phyloP scores from a whole-genome alignment of 2,113 vertebrate species.

The Indri indri region DNA sequence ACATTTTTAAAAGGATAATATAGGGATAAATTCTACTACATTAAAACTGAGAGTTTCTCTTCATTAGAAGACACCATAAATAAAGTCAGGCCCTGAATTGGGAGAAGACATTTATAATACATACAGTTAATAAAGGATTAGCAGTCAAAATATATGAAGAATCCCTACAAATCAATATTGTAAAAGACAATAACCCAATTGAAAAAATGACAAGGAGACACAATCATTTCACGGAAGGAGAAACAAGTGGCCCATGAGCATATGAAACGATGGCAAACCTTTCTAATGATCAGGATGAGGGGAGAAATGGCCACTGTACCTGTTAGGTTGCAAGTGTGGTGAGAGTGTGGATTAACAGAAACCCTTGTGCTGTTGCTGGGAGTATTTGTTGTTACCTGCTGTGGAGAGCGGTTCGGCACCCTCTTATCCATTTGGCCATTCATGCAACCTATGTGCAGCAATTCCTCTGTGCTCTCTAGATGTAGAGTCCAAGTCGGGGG shows the following conservation, averaged over 20 bases:
- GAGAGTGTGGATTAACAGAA: background rate
- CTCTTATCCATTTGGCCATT: background rate
- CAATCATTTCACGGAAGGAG: background rate
- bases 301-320: background rate
- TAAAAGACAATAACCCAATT: background rate
- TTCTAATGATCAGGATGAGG: background rate
- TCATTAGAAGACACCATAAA: background rate
- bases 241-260: background rate
- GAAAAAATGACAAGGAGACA: background rate
- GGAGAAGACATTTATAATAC: background rate
- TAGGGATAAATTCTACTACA: background rate
- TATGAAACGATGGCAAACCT: background rate
- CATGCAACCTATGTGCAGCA: rapidly evolving
- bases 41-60: background rate
- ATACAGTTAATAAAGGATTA: background rate
- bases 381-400: background rate
- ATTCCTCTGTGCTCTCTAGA: background rate
- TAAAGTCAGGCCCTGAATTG: background rate
- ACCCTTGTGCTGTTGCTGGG: background rate
- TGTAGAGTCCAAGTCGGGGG: background rate
- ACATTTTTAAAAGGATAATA: background rate
- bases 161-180: background rate
- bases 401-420: too few relatives aligned
- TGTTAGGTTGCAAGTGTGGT: background rate
- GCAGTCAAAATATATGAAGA: background rate